These are phyloP conservation scores for Palythoa caribaeorum DNA, from an alignment of 92 coral and sea anemone species.

Conservation along the genomic window DNA sequence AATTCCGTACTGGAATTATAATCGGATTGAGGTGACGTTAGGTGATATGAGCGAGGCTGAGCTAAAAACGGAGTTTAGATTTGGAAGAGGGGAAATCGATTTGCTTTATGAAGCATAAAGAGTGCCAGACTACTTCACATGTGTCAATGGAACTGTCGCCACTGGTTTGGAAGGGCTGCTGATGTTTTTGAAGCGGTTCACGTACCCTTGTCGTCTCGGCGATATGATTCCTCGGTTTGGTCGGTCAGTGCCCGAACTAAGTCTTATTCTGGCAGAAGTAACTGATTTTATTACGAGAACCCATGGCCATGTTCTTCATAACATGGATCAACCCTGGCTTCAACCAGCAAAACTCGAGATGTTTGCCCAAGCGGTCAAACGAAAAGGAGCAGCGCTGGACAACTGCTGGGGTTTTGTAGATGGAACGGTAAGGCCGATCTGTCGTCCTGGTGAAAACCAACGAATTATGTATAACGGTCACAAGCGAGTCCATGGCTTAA, in stretches of 20 bases:
- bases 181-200: conserved; percentile 53
- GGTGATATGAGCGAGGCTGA: conserved; percentile 52
- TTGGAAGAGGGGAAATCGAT: not conserved
- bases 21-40: conserved; percentile 39
- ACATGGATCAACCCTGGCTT: conserved; percentile 65
- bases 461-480: too few relatives aligned
- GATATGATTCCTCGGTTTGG: conserved; percentile 58
- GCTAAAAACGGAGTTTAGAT: conserved; percentile 39
- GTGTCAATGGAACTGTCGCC: conserved; percentile 61
- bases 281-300: not conserved
- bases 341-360: conserved; percentile 31
- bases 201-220: conserved; percentile 63
- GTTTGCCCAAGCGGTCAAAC: conserved; percentile 59
- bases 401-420: too few relatives aligned
- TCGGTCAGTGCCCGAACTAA: conserved; percentile 40
- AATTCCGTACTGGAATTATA: conserved; percentile 55
- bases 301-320: conserved; percentile 36
- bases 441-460: too few relatives aligned
- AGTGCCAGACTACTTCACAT: conserved; percentile 50
- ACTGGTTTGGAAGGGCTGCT: conserved; percentile 60
- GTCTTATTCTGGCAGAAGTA: conserved; percentile 17
- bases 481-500: too few relatives aligned
- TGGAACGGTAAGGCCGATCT: too few relatives aligned
- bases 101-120: conserved; percentile 33
- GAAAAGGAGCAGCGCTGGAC: conserved; percentile 70